These are phyloP conservation scores for Agrenia bidenticulata DNA, from an alignment of 2,888 invertebrate species.

Conservation along the genomic window DNA sequence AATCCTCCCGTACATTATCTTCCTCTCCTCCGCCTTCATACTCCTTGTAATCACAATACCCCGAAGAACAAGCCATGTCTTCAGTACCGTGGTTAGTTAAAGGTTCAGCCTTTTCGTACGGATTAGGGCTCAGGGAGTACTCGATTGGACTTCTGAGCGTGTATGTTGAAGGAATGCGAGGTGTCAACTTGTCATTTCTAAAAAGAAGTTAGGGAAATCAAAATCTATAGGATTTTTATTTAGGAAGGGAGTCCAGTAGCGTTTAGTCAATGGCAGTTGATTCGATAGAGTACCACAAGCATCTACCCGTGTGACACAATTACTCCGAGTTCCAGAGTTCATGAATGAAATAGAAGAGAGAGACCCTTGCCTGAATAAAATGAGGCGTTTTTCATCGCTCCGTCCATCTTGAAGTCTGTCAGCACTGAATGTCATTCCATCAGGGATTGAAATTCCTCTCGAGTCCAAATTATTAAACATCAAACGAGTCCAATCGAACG, in stretches of 20 bases:
- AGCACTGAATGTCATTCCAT: slow-evolving; percentile 28
- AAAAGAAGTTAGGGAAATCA: slow-evolving; percentile 1
- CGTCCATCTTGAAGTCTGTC: slow-evolving; percentile 25
- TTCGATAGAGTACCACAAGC: too few relatives aligned
- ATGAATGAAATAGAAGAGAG: neutral
- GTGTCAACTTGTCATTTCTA: slow-evolving; percentile 13
- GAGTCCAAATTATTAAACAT: slow-evolving; percentile 40
- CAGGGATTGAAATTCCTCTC: slow-evolving; percentile 36
- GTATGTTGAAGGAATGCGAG: slow-evolving; percentile 21
- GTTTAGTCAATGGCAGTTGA: too few relatives aligned
- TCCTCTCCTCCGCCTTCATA: neutral
- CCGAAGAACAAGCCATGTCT: neutral
- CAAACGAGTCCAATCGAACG: slow-evolving; percentile 37
- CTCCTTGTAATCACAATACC: neutral
- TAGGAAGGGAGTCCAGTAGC: too few relatives aligned
- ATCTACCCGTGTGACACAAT: too few relatives aligned
- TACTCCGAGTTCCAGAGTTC: too few relatives aligned
- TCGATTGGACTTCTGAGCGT: slow-evolving; percentile 1
- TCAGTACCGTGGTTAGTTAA: neutral
- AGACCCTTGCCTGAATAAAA: slow-evolving; percentile 22
- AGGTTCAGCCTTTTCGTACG: neutral
- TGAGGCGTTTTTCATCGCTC: slow-evolving; percentile 23
- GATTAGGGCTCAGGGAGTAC: neutral
- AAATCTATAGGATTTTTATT: too few relatives aligned
- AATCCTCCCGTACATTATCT: too few relatives aligned